Evolutionary conservation across 2,888 invertebrate species (phyloP).

Genomic region (Cantharis nigra): DNA sequence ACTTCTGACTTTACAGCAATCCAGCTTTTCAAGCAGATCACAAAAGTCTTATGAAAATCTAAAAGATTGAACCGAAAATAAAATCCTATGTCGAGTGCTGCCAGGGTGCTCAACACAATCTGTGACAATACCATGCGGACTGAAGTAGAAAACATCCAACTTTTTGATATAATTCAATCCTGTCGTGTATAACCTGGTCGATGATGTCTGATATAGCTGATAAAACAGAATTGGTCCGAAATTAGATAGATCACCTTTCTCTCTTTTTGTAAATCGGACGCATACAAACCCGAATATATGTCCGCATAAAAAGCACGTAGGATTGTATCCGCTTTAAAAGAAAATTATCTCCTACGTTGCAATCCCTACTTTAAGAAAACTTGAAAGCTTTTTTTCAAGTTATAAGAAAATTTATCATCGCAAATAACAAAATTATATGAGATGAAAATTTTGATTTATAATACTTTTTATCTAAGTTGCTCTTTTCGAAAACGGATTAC

Average conservation of each 20-base stretch:
- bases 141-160: not conserved
- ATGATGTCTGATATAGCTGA: not conserved
- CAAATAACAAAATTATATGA: not conserved
- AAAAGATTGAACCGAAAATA: not conserved
- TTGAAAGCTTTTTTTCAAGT: not conserved
- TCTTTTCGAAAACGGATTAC: not conserved
- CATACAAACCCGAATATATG: not conserved
- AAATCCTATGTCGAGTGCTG: not conserved
- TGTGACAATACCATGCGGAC: not conserved
- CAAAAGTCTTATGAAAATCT: not conserved
- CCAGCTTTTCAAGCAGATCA: not conserved
- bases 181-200: not conserved
- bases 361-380: not conserved
- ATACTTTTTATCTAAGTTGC: not conserved
- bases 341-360: not conserved
- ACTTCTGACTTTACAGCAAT: not conserved
- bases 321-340: not conserved
- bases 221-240: not conserved
- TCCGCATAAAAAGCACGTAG: not conserved
- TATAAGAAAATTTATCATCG: not conserved
- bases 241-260: not conserved
- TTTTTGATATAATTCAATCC: not conserved
- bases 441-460: not conserved
- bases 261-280: not conserved
- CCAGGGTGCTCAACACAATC: not conserved